Base-by-base conservation (phyloP, 2,113 vertebrate species). In the Amia ocellicauda region DNA sequence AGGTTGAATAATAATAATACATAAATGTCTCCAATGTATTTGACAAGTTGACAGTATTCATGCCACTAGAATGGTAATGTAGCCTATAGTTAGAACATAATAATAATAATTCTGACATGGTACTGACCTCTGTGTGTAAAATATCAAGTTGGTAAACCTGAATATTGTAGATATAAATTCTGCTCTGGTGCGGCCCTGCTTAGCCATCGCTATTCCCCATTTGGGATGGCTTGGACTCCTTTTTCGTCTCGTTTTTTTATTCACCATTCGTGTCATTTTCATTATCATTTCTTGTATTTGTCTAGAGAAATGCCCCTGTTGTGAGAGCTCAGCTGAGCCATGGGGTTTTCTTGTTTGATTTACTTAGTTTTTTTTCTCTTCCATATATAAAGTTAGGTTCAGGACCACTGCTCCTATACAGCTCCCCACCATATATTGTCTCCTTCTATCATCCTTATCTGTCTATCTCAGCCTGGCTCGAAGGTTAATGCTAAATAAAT, bases 211-310 rank as follows among this genome's bases (percentile, higher is more conserved):
- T 53, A 54, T 36, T 62, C 14, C 40, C 52, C 49, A 27, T 53
- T 24, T 51, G 41, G 49, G 67, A 67, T 42, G 64, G 68, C 68
- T 63, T 41, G 29, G 36, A 58, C 42, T 63, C 61, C 31, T 36
- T 68, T 54, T 67, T 64, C 16, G 2, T 49, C 51, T 56, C 50
- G 58, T 16, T 56, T 71, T 16, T 19, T 71, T 64, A 67, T 68
- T 64, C 51, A 68, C 60, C 65, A 68, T 36, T 45, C 24, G 26
- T 67, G 69, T 67, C 64, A 67, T 62, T 41, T 56, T 71, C 64
- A 67, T 67, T 63, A 58, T 71, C 58, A 41, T 58, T 27, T 54
- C 31, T 2, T 19, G 5, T 45, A 45, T 24, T n/a, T 26, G 29
- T 45, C 40, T 20, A 19, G 9, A 59, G 23, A 59, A 22, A 10